phyloP scores from a whole-genome alignment of 1,140 invertebrate species.

The Polypedilum vanderplanki region DNA sequence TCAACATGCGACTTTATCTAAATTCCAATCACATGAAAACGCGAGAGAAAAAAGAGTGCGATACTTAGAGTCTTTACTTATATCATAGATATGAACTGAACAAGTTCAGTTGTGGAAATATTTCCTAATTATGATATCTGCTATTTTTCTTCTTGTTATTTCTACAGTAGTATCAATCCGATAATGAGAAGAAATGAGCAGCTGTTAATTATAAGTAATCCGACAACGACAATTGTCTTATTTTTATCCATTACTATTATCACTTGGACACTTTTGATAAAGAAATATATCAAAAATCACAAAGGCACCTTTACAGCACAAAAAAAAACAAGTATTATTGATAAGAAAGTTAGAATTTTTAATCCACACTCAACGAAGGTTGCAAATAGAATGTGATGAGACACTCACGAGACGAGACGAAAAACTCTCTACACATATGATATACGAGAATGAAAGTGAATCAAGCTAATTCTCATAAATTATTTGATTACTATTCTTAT shows the following conservation, averaged over 20 bases:
- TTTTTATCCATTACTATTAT: not conserved
- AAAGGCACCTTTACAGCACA: too few species aligned
- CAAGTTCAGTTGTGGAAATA: not conserved
- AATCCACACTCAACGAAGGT: not conserved
- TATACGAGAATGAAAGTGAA: not conserved
- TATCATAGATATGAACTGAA: not conserved
- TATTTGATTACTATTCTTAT: not conserved
- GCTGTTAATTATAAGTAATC: not conserved
- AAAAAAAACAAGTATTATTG: too few species aligned
- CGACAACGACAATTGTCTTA: not conserved
- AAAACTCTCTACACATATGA: too few species aligned
- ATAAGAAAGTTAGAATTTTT: not conserved
- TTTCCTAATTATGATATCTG: not conserved
- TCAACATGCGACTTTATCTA: conserved; percentile 27
- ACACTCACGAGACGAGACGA: not conserved
- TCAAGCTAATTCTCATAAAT: conserved; percentile 14
- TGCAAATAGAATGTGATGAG: not conserved
- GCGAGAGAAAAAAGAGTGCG: not conserved
- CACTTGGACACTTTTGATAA: not conserved
- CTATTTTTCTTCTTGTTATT: not conserved
- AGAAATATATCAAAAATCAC: too few species aligned
- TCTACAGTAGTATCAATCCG: not conserved
- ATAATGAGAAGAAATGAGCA: conserved; percentile 3
- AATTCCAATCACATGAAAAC: conserved; percentile 27
- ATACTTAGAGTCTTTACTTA: not conserved